Evolutionary conservation across 2,113 vertebrate genomes (phyloP).

Genomic region (Cathartes aura): DNA sequence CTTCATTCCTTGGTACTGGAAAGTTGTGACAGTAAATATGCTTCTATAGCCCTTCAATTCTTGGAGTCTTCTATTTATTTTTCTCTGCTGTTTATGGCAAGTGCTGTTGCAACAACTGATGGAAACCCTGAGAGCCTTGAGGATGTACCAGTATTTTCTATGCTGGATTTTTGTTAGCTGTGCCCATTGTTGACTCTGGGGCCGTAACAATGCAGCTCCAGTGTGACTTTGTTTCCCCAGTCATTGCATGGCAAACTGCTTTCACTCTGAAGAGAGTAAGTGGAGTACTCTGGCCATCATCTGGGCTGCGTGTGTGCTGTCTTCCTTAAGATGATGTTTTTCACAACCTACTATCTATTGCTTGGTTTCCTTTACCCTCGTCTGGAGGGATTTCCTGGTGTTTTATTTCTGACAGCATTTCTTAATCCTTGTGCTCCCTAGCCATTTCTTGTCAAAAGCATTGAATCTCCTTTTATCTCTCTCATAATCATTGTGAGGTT

Average conservation of each 20-base stretch:
- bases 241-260: neutral
- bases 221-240: neutral
- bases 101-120: neutral
- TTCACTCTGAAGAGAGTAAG: neutral
- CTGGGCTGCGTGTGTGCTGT: neutral
- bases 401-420: neutral
- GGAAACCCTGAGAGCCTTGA: neutral
- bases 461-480: neutral
- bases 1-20: neutral
- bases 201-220: neutral
- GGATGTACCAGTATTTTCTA: neutral
- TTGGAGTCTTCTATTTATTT: neutral
- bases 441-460: neutral
- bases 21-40: neutral
- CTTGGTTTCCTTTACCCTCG: neutral
- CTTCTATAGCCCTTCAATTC: neutral
- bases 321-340: neutral
- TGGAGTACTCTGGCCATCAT: neutral
- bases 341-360: neutral
- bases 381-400: neutral
- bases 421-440: neutral
- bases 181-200: neutral
- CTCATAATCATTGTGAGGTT: neutral
- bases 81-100: neutral
- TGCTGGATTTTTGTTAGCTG: neutral